phyloP scores from a whole-genome alignment of 2,888 invertebrate species.

The Adelphocoris suturalis region DNA sequence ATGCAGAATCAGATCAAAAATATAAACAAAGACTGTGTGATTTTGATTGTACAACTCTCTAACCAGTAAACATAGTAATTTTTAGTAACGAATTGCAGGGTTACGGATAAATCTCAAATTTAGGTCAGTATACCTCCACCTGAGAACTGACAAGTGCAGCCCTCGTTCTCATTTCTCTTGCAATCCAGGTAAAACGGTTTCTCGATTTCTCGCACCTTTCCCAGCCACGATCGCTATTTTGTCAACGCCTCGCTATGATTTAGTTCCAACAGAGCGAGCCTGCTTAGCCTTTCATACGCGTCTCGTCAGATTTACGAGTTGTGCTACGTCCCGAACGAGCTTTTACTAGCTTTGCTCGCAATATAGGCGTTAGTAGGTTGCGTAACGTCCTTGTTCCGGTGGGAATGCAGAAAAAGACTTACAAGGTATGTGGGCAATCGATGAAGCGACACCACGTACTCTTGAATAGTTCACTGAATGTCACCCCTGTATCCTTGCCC shows the following conservation, averaged over 20 bases:
- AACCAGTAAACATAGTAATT: too few species aligned
- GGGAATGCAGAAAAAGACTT: conserved; percentile 3
- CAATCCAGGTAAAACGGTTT: not conserved
- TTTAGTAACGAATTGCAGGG: too few species aligned
- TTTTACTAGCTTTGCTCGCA: not conserved
- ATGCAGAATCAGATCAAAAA: too few species aligned
- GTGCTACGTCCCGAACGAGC: not conserved
- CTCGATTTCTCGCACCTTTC: conserved; percentile 12
- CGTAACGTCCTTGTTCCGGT: not conserved
- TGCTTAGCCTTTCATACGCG: not conserved
- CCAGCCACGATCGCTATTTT: not conserved
- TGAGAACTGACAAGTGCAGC: not conserved
- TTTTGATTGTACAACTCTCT: too few species aligned
- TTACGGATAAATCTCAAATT: not conserved
- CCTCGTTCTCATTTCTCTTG: not conserved
- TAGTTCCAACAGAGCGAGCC: not conserved
- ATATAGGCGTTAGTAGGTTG: not conserved
- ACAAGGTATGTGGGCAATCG: conserved; percentile 53
- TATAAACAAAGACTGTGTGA: too few species aligned
- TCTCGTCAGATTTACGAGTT: not conserved
- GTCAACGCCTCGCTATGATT: not conserved
- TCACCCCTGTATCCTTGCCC: too few species aligned
- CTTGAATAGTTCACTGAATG: conserved; percentile 1
- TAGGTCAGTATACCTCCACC: not conserved
- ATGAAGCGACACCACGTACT: conserved; percentile 50